These are phyloP conservation scores for Trachelus troglodyta DNA, from an alignment of 2,888 invertebrate species.

Conservation along the genomic window DNA sequence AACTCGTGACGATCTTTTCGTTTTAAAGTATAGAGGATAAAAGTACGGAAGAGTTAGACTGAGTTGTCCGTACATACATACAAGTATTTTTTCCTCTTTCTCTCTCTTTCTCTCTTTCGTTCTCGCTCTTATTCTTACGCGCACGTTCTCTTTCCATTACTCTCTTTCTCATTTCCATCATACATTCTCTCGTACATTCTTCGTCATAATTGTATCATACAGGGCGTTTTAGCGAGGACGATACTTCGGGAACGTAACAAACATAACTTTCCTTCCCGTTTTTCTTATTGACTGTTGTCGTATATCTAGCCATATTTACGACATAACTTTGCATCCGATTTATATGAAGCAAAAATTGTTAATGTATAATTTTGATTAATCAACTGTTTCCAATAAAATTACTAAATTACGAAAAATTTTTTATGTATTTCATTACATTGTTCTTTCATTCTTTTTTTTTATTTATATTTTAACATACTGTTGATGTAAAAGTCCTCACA, in stretches of 20 bases:
- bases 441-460: background rate
- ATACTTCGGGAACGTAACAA: background rate
- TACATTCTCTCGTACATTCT: background rate
- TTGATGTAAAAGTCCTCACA: background rate
- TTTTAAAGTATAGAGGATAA: slow-evolving; percentile 40
- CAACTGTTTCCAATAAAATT: background rate
- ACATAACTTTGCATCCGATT: background rate
- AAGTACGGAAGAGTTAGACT: slow-evolving; percentile 50
- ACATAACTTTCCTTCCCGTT: too few species aligned
- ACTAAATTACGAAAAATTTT: background rate
- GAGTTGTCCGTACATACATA: slow-evolving; percentile 18
- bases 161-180: background rate
- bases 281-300: too few species aligned
- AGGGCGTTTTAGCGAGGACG: background rate
- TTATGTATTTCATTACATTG: background rate
- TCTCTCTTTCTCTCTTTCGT: slow-evolving; percentile 14
- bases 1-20: slow-evolving; percentile 14
- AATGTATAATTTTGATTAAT: background rate
- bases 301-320: too few species aligned
- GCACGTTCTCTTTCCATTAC: background rate
- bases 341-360: background rate
- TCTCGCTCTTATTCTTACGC: background rate
- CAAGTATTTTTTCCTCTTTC: slow-evolving; percentile 9
- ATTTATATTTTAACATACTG: background rate
- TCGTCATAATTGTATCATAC: background rate